These are phyloP conservation scores for Bombus superbus DNA, from an alignment of 1,140 invertebrate genomes.

Conservation along the genomic window DNA sequence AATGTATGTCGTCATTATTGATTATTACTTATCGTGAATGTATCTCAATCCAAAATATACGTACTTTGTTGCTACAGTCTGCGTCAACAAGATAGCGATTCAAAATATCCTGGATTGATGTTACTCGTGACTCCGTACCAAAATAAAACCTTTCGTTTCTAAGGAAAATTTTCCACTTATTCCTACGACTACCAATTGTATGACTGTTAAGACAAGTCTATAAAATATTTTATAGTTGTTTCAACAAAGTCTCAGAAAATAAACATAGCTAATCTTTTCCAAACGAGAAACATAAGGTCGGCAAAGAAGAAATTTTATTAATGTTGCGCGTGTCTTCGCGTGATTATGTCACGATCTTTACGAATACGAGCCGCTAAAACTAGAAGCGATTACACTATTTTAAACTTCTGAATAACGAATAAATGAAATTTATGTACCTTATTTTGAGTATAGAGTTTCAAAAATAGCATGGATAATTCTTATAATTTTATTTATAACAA, in stretches of 20 bases:
- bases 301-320: not conserved
- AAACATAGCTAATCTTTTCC: not conserved
- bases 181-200: not conserved
- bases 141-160: not conserved
- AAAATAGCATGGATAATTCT: not conserved
- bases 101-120: not conserved
- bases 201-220: not conserved
- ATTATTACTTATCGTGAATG: constrained; percentile 16
- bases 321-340: not conserved
- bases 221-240: not conserved
- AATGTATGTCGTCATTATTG: constrained; percentile 10
- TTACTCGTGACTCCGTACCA: not conserved
- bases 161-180: not conserved
- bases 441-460: not conserved
- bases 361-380: not conserved
- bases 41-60: not conserved
- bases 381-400: not conserved
- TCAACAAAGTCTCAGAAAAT: constrained; percentile 6
- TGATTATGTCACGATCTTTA: not conserved
- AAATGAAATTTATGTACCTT: not conserved
- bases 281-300: not conserved
- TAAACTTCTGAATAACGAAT: not conserved
- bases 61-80: not conserved
- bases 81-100: not conserved
- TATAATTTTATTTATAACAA: not conserved